A percentile compares a stretch with the other conserved stretches of the same genome.
phyloP scores from a whole-genome alignment of 2,888 invertebrate species.

The Amiota mariae region DNA sequence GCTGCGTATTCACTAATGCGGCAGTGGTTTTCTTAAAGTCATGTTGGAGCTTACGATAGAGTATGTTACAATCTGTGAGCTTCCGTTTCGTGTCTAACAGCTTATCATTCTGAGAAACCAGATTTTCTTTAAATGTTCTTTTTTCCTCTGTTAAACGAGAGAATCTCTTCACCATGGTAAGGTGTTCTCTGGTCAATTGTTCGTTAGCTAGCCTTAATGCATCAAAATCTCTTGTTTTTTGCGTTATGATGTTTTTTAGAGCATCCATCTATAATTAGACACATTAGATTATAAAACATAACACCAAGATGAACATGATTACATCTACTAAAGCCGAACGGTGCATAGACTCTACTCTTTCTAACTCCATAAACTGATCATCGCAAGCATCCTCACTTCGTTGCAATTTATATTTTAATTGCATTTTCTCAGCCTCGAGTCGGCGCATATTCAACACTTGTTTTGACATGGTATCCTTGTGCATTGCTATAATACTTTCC shows the following conservation, averaged over 20 bases:
- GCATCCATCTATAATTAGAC: background rate
- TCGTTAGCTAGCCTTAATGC: slow-evolving; percentile 24
- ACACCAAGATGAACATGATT: too few species aligned
- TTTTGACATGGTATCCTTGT: slow-evolving; percentile 47
- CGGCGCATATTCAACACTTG: slow-evolving; percentile 45
- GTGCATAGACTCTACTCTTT: slow-evolving; percentile 46
- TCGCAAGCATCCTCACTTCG: slow-evolving; percentile 27
- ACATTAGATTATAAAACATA: too few species aligned
- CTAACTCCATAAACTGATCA: slow-evolving; percentile 42
- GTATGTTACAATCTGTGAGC: background rate
- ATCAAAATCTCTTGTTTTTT: slow-evolving; percentile 1
- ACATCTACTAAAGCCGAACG: background rate
- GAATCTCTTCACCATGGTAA: slow-evolving; percentile 8
- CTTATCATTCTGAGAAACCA: background rate
- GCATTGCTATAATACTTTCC: slow-evolving; percentile 46
- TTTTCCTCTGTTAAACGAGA: slow-evolving; percentile 23
- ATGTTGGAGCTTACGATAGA: background rate
- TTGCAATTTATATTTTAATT: slow-evolving; percentile 40
- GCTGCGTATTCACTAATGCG: slow-evolving; percentile 25
- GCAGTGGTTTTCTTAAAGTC: slow-evolving; percentile 39
- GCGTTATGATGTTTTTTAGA: background rate
- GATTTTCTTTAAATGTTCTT: background rate
- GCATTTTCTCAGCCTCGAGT: slow-evolving; percentile 47
- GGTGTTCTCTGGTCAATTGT: slow-evolving; percentile 27
- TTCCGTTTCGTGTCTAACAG: slow-evolving; percentile 9